These are phyloP conservation scores for Chanos chanos DNA, from an alignment of 2,797 vertebrate species.

Conservation along the genomic window DNA sequence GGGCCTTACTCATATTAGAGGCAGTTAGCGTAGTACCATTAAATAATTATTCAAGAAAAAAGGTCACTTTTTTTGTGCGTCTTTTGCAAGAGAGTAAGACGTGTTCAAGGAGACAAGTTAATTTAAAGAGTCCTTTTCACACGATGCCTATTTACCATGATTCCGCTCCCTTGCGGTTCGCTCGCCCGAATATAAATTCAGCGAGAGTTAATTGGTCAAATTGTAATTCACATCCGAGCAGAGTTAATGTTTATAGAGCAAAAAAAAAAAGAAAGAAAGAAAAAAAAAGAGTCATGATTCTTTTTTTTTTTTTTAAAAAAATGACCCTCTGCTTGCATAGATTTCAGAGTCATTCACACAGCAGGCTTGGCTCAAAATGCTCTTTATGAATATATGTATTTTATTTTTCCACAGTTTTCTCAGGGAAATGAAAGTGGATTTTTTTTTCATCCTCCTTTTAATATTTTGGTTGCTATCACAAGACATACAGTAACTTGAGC, in stretches of 20 bases:
- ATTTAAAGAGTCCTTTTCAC: slow-evolving; percentile 32
- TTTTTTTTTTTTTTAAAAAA: no score
- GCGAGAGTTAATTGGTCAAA: no score
- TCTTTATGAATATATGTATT: background rate
- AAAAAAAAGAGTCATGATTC: no score
- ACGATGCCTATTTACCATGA: background rate
- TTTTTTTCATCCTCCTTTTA: no score
- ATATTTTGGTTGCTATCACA: slow-evolving; percentile 44
- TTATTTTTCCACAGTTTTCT: slow-evolving; percentile 2
- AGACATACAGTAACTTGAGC: slow-evolving; percentile 47
- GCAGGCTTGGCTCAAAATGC: background rate
- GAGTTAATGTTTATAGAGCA: no score
- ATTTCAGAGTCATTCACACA: background rate
- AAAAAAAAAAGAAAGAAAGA: no score
- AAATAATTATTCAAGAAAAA: slow-evolving; percentile 45
- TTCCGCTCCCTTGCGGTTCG: no score
- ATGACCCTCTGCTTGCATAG: no score
- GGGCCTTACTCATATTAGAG: slow-evolving; percentile 34
- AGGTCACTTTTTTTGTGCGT: slow-evolving; percentile 41
- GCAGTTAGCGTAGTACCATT: slow-evolving; percentile 33
- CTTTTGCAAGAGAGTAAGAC: slow-evolving; percentile 4
- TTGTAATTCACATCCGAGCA: no score
- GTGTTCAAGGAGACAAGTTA: slow-evolving; percentile 30
- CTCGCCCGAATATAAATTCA: no score
- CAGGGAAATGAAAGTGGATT: slow-evolving; percentile 35